Conservation (phyloP, 2,113 vertebrate genomes). For the Dendrocopos noguchii region DNA sequence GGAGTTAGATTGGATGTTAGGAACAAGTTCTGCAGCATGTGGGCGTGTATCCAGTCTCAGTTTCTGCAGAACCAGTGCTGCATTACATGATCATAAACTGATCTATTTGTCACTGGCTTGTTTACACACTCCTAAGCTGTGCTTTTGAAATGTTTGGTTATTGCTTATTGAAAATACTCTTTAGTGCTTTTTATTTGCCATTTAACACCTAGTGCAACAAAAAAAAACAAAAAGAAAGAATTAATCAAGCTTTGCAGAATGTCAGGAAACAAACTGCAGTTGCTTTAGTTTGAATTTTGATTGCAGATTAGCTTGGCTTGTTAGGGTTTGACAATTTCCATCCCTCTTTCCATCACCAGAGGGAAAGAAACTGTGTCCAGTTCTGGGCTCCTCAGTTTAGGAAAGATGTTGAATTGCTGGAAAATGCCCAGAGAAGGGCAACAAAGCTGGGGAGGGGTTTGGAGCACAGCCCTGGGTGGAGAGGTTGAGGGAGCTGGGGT, state of each 20-base stretch:
- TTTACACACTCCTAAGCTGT: background rate
- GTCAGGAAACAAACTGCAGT: background rate
- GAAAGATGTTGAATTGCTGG: too few species aligned
- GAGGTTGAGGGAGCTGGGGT: too few species aligned
- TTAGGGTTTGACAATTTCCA: background rate
- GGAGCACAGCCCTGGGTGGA: too few species aligned
- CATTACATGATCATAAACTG: background rate
- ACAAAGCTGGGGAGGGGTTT: too few species aligned
- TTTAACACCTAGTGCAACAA: background rate
- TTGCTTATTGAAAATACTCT: background rate
- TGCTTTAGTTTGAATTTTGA: background rate
- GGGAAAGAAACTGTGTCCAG: too few species aligned
- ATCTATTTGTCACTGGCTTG: background rate
- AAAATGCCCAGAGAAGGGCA: too few species aligned
- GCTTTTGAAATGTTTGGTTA: background rate
- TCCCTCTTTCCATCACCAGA: background rate
- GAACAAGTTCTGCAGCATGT: too few species aligned
- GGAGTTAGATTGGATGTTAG: too few species aligned
- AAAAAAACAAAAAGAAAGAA: background rate
- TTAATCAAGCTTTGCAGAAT: slow-evolving; percentile 8
- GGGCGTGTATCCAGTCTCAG: too few species aligned
- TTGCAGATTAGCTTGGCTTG: background rate
- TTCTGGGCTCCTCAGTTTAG: too few species aligned
- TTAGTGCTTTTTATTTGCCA: background rate
- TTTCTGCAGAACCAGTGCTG: background rate